Evolutionary conservation across 2,797 vertebrate species (phyloP), one percentile per base, ranked within the genome.

Genomic region (Varecia variegata): DNA sequence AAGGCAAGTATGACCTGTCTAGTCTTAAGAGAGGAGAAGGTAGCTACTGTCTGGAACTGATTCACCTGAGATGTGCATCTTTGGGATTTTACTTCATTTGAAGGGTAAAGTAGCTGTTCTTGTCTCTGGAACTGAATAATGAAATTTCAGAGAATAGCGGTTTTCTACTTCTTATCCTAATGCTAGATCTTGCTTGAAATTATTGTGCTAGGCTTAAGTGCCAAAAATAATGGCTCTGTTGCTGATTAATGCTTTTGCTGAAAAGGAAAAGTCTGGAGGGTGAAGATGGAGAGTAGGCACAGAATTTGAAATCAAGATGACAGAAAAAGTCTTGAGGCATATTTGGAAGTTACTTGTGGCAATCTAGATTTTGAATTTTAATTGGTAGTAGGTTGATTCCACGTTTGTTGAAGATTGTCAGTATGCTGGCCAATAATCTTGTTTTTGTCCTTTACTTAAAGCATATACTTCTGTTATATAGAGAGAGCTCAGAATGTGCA

Each of bases 181-280:
- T 10, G 43, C 60, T 62, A 85, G 27, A 35, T 93, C 54, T 71
- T 88, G 92, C 71, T 92, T 88, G 90, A 88, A 93, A 93, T 88
- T 82, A n/a, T 18, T 82, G 17, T 84, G 30, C 21, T 77, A 54
- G 14, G 32, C 15, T n/a, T 87, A 92, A 84, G n/a, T 30, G 84
- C 30, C 74, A 27, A 88, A 95, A 90, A 50, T 52, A 82, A 71
- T 32, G 32, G n/a, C 43, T 94, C 20, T 84, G 11, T 88, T 85
- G 43, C 8, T 89, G 27, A 8, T 60, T 76, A 76, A 92, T 71
- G 38, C 20, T 89, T 96, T 89, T 93, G 40, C 56, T 30, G 40
- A 52, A 90, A 94, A 76, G 14, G 45, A 50, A 43, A 82, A 17
- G 35, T 67, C 40, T 65, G 87, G 40, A 90, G 40, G 9, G 2